Base-by-base conservation (phyloP, 2,797 vertebrate genomes). In the Bovichtus diacanthus region DNA sequence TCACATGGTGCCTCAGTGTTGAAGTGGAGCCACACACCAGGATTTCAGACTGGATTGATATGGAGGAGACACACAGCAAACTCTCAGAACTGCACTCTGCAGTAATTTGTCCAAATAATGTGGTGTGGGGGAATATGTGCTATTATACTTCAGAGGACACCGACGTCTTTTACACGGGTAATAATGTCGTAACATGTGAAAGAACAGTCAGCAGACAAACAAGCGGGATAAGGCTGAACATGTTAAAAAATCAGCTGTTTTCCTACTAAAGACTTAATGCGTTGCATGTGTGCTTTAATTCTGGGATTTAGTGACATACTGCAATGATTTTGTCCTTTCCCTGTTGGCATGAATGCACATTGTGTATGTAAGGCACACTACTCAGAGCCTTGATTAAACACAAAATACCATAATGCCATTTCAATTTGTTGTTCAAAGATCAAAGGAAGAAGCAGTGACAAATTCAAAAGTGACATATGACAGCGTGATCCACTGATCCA, bases 61-160 rank as follows among this genome's bases (percentile, higher is more conserved):
- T 38, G 46, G 56, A 69, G 60, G 47, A 76, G 74, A 69, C 74
- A 25, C 46, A 62, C 64, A 38, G 56, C 27, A 53, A 73, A 21
- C 56, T 71, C 58, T 75, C 13, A 67, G 39, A 78, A 54, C 50
- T 47, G 23, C 70, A 71, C 31, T 73, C 6, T 31, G 61, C 78
- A 85, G 65, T 60, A 82, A 88, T 90, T 83, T 81, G 60, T 67
- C 74, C 69, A 64, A 62, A 44, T 80, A 59, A 80, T 82, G 74
- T 76, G 85, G 82, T 76, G 29, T 13, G 13, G 11, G 18, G 23
- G 69, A 77, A 87, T 86, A 73, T 84, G 76, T 82, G 54, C 56
- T 70, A 76, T 87, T 86, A 66, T 54, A 73, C 75, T 74, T 81
- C 63, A 78, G 70, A 83, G 81, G 44, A 87, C 83, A 66, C 72